These are phyloP conservation scores for Porites evermanni DNA, from an alignment of 92 coral and sea anemone species.

Conservation along the genomic window DNA sequence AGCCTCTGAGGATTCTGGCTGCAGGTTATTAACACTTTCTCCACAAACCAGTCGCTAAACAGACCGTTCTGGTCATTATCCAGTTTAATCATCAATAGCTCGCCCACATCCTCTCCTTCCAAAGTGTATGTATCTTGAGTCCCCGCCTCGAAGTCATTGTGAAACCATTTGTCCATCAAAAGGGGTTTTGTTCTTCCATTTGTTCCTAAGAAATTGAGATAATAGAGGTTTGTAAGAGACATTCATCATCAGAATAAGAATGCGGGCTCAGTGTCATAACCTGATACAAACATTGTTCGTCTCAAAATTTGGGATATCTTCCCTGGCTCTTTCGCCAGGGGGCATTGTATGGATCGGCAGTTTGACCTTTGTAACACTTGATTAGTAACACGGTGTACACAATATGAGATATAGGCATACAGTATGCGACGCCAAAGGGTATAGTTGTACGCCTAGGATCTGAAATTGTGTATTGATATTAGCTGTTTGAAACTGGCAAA, in stretches of 20 bases:
- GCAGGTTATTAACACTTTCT: constrained; percentile 63
- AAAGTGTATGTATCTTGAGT: constrained; percentile 70
- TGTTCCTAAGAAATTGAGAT: constrained; percentile 53
- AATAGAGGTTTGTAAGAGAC: neutral
- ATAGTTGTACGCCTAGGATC: too few relatives aligned
- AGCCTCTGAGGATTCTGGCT: constrained; percentile 54
- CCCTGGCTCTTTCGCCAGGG: too few relatives aligned
- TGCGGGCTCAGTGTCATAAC: neutral
- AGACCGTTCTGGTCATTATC: constrained; percentile 66
- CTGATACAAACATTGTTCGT: too few relatives aligned
- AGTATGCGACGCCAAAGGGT: too few relatives aligned
- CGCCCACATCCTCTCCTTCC: constrained; percentile 87
- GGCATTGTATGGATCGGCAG: too few relatives aligned
- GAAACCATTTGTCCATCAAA: constrained; percentile 76
- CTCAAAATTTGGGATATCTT: too few relatives aligned
- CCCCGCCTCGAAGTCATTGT: constrained; percentile 78
- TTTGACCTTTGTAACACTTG: too few relatives aligned
- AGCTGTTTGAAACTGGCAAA: too few relatives aligned
- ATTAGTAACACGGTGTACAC: too few relatives aligned
- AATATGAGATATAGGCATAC: too few relatives aligned
- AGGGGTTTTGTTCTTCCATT: constrained; percentile 80
- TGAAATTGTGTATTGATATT: too few relatives aligned
- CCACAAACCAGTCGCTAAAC: constrained; percentile 84
- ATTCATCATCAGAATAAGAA: too few relatives aligned
- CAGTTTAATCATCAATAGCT: constrained; percentile 70